Conservation (phyloP, 2,113 vertebrate genomes). For the Phalacrocorax pelagicus region DNA sequence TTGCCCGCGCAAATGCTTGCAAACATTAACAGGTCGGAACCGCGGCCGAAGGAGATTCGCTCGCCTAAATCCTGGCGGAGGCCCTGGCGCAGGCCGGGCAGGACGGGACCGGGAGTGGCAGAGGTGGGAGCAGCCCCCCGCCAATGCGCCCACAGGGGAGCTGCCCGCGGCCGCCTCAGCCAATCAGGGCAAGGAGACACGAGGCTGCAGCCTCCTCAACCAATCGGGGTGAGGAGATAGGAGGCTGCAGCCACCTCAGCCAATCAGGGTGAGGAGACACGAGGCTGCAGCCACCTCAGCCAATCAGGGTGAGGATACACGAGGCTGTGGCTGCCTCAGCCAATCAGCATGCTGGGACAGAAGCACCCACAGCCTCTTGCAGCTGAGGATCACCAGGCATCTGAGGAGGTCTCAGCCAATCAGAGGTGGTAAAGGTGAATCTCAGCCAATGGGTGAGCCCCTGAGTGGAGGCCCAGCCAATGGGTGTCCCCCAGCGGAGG, state of each 20-base stretch:
- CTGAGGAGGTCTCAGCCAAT: not conserved
- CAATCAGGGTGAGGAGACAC: fast-evolving
- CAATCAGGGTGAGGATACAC: not conserved
- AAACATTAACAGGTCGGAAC: fast-evolving
- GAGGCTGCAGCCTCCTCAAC: not conserved
- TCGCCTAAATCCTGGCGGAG: fast-evolving
- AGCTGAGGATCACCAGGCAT: not conserved
- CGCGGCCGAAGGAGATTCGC: fast-evolving
- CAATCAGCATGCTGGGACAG: not conserved
- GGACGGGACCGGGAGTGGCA: too few species aligned
- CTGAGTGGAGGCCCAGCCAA: not conserved
- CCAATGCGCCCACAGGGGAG: not conserved
- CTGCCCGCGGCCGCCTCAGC: not conserved
- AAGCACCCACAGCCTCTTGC: not conserved
- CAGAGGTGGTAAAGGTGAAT: not conserved
- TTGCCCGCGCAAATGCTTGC: fast-evolving
- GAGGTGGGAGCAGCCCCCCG: not conserved
- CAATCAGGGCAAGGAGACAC: fast-evolving
- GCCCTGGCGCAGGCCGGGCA: too few species aligned
- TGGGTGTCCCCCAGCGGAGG: not conserved
- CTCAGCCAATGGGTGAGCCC: not conserved
- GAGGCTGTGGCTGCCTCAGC: not conserved
- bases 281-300: not conserved
- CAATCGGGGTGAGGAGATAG: fast-evolving
- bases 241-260: not conserved